A percentile compares a stretch with the other conserved stretches of the same genome.
phyloP scores from a whole-genome alignment of 2,888 invertebrate species.

The Monopis laevigella region DNA sequence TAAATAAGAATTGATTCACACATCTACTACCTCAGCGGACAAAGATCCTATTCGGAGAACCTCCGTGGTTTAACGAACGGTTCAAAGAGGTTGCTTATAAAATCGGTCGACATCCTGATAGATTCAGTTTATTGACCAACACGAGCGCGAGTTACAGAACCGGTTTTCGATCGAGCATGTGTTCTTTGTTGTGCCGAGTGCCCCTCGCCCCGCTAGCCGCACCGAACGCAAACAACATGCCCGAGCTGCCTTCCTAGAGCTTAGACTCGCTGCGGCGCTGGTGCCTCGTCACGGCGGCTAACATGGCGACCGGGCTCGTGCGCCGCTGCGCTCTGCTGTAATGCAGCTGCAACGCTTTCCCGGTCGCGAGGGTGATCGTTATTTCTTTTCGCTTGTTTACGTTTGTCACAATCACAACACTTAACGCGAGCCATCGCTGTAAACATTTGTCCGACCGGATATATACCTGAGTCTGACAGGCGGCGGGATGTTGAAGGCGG shows the following conservation, averaged over 20 bases:
- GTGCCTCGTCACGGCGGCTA: not conserved
- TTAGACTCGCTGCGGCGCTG: no score
- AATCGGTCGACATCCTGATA: no score
- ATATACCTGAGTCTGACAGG: conserved; percentile 70
- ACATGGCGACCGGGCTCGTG: not conserved
- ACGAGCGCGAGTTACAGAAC: no score
- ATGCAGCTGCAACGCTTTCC: conserved; percentile 3
- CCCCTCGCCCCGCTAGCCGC: not conserved
- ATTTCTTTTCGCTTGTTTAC: conserved; percentile 17
- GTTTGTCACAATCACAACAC: conserved; percentile 14
- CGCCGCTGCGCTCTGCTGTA: not conserved
- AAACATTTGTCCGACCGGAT: conserved; percentile 19
- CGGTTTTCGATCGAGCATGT: conserved; percentile 5
- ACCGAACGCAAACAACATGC: no score
- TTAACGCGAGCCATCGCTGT: conserved; percentile 13
- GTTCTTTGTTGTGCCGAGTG: conserved; percentile 2
- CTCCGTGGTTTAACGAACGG: no score
- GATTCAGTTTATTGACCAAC: no score
- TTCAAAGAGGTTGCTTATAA: no score
- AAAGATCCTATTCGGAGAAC: no score
- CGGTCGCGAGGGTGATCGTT: conserved; percentile 4
- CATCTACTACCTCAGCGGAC: no score
- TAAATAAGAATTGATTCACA: no score
- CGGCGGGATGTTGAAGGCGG: conserved; percentile 76
- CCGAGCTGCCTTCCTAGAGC: no score